phyloP scores from a whole-genome alignment of 2,797 vertebrate species.

The Cichlasoma orientale region DNA sequence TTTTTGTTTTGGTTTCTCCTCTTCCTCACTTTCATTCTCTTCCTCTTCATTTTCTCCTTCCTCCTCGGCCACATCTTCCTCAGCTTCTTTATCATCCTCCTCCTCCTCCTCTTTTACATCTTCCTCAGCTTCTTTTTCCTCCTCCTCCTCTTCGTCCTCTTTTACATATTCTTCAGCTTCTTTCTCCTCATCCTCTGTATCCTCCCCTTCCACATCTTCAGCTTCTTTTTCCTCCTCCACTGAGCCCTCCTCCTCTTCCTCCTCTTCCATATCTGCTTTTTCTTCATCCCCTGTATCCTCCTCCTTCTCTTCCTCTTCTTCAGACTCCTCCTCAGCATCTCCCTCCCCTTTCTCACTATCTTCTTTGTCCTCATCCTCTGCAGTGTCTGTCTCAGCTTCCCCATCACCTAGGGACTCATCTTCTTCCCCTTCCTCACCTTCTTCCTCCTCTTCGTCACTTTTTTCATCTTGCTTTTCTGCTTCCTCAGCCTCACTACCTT shows the following conservation, averaged over 20 bases:
- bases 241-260: not conserved
- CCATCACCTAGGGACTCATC: not conserved
- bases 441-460: constrained; percentile 17
- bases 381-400: not conserved
- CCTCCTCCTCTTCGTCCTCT: not conserved
- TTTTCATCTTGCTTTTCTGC: constrained; percentile 31
- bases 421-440: not conserved
- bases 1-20: constrained; percentile 4
- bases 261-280: not conserved
- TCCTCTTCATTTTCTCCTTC: not conserved
- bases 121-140: not conserved
- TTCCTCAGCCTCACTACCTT: constrained; percentile 1
- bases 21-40: constrained; percentile 2
- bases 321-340: constrained; percentile 1
- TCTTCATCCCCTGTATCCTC: not conserved
- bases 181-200: not conserved
- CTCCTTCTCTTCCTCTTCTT: not conserved
- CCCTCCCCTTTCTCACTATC: not conserved
- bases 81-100: not conserved
- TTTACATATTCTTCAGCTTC: not conserved
- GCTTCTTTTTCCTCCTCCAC: not conserved
- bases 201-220: not conserved
- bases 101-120: not conserved
- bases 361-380: not conserved
- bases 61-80: not conserved